Conservation (phyloP, 2,113 vertebrate species). For the Probosciger aterrimus region DNA sequence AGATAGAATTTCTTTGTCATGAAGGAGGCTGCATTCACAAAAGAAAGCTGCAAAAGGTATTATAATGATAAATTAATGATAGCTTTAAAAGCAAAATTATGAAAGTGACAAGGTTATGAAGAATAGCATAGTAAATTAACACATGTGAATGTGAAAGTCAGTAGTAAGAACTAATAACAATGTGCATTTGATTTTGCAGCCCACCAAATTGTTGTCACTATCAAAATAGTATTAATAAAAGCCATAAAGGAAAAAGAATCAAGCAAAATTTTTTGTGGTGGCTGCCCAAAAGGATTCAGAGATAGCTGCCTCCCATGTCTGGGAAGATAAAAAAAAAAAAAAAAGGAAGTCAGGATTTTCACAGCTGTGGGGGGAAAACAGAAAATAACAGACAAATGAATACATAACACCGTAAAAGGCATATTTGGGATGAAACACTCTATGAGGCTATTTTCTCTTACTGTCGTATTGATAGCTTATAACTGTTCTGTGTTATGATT, state of each 20-base stretch:
- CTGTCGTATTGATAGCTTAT: neutral
- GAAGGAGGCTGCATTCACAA: constrained; percentile 13
- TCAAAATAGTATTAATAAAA: constrained; percentile 23
- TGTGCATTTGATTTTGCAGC: constrained; percentile 27
- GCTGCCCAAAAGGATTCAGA: neutral
- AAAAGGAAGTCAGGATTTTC: neutral
- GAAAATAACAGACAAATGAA: neutral
- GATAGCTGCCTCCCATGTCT: neutral
- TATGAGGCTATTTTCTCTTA: neutral
- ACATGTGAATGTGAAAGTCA: constrained; percentile 27
- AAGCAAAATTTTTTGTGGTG: neutral
- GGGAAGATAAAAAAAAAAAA: neutral
- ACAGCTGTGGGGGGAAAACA: neutral
- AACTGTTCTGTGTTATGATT: neutral
- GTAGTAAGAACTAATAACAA: constrained; percentile 2
- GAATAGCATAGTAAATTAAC: constrained; percentile 38
- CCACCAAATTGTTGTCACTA: neutral
- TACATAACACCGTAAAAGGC: neutral
- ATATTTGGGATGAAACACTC: neutral
- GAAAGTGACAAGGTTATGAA: constrained; percentile 44
- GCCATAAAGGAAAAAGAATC: neutral
- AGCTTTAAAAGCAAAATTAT: constrained; percentile 48
- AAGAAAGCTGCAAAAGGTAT: constrained; percentile 11
- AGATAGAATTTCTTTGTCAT: neutral
- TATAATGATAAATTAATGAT: constrained; percentile 67